Evolutionary conservation across 2,888 invertebrate genomes (phyloP).

Genomic region (Clostera curtula): DNA sequence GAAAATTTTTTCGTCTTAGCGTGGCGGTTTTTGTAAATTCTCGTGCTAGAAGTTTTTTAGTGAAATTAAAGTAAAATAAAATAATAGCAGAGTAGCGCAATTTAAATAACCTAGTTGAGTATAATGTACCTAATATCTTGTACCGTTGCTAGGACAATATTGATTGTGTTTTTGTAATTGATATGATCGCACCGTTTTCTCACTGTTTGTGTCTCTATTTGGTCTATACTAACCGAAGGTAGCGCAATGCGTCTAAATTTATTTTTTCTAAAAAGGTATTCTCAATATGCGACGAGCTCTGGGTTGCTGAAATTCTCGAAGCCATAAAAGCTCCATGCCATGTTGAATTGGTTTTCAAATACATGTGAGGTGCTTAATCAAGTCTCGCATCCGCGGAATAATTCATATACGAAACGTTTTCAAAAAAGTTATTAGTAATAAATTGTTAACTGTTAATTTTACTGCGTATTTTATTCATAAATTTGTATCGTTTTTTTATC

Average conservation of each 20-base stretch:
- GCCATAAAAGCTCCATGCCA: conserved; percentile 16
- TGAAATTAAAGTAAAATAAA: conserved; percentile 60
- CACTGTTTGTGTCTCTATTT: conserved; percentile 37
- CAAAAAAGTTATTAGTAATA: too few relatives aligned
- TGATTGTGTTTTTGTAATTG: conserved; percentile 42
- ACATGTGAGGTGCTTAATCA: too few relatives aligned
- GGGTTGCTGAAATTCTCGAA: conserved; percentile 12
- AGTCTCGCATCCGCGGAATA: too few relatives aligned
- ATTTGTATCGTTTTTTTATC: too few relatives aligned
- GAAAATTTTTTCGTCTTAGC: conserved; percentile 44
- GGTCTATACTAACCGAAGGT: conserved; percentile 29
- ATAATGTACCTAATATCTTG: conserved; percentile 61
- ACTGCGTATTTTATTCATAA: too few relatives aligned
- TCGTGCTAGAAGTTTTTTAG: conserved; percentile 54
- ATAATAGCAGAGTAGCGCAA: conserved; percentile 70
- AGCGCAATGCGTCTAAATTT: conserved; percentile 50
- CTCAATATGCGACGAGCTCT: conserved; percentile 16
- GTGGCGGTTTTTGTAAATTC: conserved; percentile 42
- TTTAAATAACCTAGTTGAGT: conserved; percentile 67
- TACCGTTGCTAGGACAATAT: conserved; percentile 67
- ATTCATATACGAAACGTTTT: too few relatives aligned
- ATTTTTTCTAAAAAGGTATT: conserved; percentile 46
- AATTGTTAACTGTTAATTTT: too few relatives aligned
- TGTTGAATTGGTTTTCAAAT: conserved; percentile 20
- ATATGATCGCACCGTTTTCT: conserved; percentile 54